Conservation (phyloP, 2,888 invertebrate species). For the Rotaria socialis region DNA sequence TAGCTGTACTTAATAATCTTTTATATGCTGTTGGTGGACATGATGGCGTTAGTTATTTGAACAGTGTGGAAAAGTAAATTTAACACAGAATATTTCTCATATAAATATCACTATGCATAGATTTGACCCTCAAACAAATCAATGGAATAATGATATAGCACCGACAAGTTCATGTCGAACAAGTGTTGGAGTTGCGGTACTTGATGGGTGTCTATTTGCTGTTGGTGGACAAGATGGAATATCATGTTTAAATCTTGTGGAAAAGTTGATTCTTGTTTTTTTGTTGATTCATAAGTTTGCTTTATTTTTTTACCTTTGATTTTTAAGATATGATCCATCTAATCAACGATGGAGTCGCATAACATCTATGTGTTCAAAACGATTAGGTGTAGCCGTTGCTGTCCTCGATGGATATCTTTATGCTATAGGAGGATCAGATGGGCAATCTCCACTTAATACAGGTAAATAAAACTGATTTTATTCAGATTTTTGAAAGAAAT, state of each 20-base stretch:
- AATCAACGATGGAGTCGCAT: conserved; percentile 96
- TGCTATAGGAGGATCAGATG: conserved; percentile 93
- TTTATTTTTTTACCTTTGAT: background rate
- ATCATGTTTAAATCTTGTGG: conserved; percentile 73
- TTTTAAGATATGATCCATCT: conserved; percentile 77
- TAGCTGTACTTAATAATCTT: conserved; percentile 89
- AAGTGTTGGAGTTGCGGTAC: conserved; percentile 90
- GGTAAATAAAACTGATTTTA: background rate
- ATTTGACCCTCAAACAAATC: conserved; percentile 83
- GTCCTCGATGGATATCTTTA: conserved; percentile 77
- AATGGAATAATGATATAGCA: conserved; percentile 97
- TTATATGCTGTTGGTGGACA: conserved; percentile 93
- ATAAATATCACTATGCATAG: background rate
- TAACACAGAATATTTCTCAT: background rate
- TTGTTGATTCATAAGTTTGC: no score
- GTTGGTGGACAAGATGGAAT: conserved; percentile 78
- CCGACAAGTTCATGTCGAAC: conserved; percentile 98
- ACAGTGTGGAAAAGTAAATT: conserved; percentile 73
- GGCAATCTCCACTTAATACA: conserved; percentile 89
- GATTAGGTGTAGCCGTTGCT: conserved; percentile 65
- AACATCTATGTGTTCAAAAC: conserved; percentile 87
- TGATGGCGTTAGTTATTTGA: conserved; percentile 87
- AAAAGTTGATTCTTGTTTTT: conserved; percentile 63
- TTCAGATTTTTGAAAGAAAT: background rate
- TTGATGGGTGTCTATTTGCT: conserved; percentile 78